Base-by-base conservation (phyloP, 2,113 vertebrate species). In the Cephalopterus ornatus region DNA sequence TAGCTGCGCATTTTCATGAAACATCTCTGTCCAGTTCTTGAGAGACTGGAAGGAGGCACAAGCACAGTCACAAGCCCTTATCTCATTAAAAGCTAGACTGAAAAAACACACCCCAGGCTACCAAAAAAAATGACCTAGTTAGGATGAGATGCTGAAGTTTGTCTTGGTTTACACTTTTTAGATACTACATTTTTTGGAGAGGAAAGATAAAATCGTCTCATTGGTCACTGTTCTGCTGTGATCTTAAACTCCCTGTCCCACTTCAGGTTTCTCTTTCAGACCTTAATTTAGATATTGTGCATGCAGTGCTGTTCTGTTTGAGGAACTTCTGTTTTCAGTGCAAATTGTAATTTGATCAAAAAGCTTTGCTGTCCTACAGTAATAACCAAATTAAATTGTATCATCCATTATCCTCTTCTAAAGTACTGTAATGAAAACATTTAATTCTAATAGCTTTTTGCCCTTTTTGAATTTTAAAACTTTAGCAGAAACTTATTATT, bases 221-320 rank as follows among this genome's bases (percentile, higher is more conserved):
- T 59, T 50, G 39, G 46, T 89, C 82, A 49, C 42, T 91, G 52
- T 82, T 76, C 59, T 88, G 20, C 23, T 71, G 62, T 76, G 59
- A 47, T 89, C 53, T 85, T 93, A 56, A 85, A 23, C 52, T 89
- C 33, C 32, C 32, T 66, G 62, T 70, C 58, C 58, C 70, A 67
- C 46, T 77, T 75, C 35, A 72, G 20, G 9, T 61, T 68, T 76
- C 62, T 92, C 77, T 87, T 76, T 39, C 41, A 61, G 62, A 91
- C 19, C 50, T 88, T 76, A 65, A 85, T 85, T 94, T 83, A 85
- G 78, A 39, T 92, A 79, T 26, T 96, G 95, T 56, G 92, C 83
- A 59, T n/a, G 71, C 28, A 53, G 14, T 46, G 47, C 39, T 65
- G 26, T 85, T 85, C 53, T 94, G 58, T 89, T 81, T 77, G 53